phyloP scores from a whole-genome alignment of 2,113 vertebrate genomes.

The Microcebus tavaratra region DNA sequence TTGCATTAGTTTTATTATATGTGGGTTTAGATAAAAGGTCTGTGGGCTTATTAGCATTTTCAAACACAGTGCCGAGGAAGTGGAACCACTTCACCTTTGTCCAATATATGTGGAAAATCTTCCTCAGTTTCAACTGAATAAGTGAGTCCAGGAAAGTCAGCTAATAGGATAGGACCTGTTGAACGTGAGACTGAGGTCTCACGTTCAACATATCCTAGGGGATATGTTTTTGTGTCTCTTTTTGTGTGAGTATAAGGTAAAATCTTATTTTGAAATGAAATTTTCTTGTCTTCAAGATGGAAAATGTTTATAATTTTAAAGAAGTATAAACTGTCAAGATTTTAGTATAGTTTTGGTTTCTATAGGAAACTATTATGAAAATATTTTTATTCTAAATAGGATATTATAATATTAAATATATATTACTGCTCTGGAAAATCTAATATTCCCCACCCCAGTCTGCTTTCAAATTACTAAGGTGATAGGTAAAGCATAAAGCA shows the following conservation, averaged over 20 bases:
- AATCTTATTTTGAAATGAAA: conserved; percentile 20
- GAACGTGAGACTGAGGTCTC: neutral
- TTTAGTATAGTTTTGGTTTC: conserved; percentile 14
- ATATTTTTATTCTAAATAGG: neutral
- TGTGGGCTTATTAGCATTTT: neutral
- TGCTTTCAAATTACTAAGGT: neutral
- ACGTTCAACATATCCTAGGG: no score
- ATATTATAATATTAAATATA: neutral
- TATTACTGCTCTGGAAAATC: neutral
- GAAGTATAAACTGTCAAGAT: neutral
- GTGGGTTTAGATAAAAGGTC: neutral
- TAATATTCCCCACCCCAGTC: neutral
- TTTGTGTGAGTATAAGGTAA: neutral
- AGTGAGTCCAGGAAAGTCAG: neutral
- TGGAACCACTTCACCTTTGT: neutral
- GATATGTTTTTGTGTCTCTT: neutral
- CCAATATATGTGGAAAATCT: neutral
- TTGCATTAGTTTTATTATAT: neutral
- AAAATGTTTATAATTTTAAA: neutral
- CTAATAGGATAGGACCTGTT: neutral
- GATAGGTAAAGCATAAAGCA: neutral
- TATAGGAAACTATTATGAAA: neutral
- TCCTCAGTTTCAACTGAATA: neutral
- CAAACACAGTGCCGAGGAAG: neutral
- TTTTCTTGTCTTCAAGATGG: neutral